Base-by-base conservation (phyloP, 2,113 vertebrate species). In the Sander lucioperca region DNA sequence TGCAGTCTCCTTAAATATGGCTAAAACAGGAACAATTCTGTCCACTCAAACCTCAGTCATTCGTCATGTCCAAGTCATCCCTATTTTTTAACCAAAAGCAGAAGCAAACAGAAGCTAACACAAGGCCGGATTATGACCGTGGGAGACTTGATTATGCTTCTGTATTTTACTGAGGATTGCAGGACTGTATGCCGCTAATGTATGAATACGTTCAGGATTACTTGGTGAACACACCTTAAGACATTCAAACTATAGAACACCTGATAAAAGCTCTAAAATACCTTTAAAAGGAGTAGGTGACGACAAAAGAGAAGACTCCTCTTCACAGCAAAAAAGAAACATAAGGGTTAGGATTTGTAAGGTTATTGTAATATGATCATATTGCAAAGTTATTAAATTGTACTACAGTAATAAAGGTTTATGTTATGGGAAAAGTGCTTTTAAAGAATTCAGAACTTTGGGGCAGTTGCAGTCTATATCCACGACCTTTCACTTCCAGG, bases 31-130 rank as follows among this genome's bases (percentile, higher is more conserved):
- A 93, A 91, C 25, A 74, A 12, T 1, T 58, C 58, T 3, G 18
- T 15, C 23, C 6, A 21, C 51, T 59, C 54, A 73, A 85, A 82
- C 80, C 78, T 48, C 84, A 74, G 77, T 54, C 82, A 86, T 84
- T 62, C 21, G 78, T 92, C 91, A 93, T 64, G 14, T 39, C 19
- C 4, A 23, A 80, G 85, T 93, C 88, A 88, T 90, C 23, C 73
- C 43, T 81, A 47, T 81, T 81, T 85, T 83, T 86, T 19, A 74
- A 25, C 56, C 73, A 81, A 79, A 92, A 91, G 86, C 77, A 86
- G 84, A 91, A 92, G 82, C 23, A 69, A 61, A 74, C 69, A 15
- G 18, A 21, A 14, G 4, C 3, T 10, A 3, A 33, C 14, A 59
- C 23, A 5, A 78, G 7, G 27, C 12, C 3, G 4, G 13, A 51